phyloP scores from a whole-genome alignment of 1,140 invertebrate species.

The Hyposmocoma kahamanoa region DNA sequence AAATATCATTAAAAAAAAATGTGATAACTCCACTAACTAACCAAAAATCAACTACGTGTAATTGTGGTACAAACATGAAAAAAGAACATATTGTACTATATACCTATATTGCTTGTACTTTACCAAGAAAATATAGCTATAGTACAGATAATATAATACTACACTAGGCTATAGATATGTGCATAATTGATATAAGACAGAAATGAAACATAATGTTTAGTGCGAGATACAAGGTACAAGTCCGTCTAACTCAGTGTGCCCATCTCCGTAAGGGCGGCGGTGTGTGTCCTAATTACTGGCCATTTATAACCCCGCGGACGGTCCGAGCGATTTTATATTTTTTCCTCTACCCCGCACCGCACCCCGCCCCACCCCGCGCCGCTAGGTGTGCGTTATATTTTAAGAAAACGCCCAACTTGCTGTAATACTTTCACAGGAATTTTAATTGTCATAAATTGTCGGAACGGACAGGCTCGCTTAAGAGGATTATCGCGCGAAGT shows the following conservation, averaged over 20 bases:
- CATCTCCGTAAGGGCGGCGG: slow-evolving; percentile 21
- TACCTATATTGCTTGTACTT: no score
- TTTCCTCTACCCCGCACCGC: neutral
- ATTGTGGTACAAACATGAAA: no score
- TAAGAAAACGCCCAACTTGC: neutral
- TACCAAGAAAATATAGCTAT: no score
- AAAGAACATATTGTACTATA: no score
- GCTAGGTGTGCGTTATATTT: neutral
- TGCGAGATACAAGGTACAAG: no score
- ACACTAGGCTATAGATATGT: no score
- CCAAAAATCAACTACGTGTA: no score
- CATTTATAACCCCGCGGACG: slow-evolving; percentile 57
- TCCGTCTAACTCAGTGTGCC: slow-evolving; percentile 16
- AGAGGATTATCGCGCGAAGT: neutral
- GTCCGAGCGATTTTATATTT: slow-evolving; percentile 46
- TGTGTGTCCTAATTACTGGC: slow-evolving; percentile 58
- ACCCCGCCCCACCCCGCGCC: neutral
- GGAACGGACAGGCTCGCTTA: neutral
- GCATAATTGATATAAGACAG: no score
- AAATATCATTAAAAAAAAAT: no score
- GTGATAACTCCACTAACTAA: no score
- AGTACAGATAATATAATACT: no score
- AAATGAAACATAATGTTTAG: no score
- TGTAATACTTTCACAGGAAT: neutral
- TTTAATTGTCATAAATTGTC: slow-evolving; percentile 4